These are phyloP conservation scores for Ciconia maguari DNA, from an alignment of 2,113 vertebrate genomes.

Conservation along the genomic window DNA sequence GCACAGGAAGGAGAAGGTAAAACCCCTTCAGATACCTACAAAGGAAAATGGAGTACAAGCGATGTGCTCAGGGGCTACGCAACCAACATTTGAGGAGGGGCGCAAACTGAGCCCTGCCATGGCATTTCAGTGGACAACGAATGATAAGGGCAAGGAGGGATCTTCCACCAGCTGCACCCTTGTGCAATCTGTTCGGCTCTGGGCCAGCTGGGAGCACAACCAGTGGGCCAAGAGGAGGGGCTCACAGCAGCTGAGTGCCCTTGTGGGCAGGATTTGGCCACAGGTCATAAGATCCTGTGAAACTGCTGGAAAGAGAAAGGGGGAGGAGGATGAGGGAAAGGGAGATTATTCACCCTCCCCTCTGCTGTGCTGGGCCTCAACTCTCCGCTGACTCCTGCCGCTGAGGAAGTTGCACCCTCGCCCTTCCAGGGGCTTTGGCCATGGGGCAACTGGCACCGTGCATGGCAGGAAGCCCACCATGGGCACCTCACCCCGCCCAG, in stretches of 20 bases:
- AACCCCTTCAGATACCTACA: not conserved
- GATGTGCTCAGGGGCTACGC: not conserved
- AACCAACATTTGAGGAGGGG: not conserved
- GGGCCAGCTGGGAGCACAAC: not conserved
- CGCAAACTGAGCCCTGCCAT: not conserved
- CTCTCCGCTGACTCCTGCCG: not conserved
- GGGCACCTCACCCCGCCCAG: accelerated
- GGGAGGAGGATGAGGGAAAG: not conserved
- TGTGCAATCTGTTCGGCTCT: not conserved
- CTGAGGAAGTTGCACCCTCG: not conserved
- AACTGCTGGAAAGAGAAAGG: not conserved
- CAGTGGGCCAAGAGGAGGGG: not conserved
- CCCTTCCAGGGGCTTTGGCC: not conserved
- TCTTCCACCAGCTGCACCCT: conserved; percentile 26
- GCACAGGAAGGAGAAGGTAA: not conserved
- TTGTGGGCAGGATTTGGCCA: not conserved
- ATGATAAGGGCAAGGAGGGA: not conserved
- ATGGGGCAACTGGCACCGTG: accelerated
- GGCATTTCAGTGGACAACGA: not conserved
- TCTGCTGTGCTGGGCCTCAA: not conserved
- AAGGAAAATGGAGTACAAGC: not conserved
- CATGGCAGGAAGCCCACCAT: accelerated
- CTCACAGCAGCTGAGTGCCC: not conserved
- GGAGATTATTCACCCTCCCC: not conserved
- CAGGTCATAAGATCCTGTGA: not conserved